These are phyloP conservation scores for Pelagia noctiluca DNA, from an alignment of 30 jellyfish, hydroid and myxozoan species.

Conservation along the genomic window DNA sequence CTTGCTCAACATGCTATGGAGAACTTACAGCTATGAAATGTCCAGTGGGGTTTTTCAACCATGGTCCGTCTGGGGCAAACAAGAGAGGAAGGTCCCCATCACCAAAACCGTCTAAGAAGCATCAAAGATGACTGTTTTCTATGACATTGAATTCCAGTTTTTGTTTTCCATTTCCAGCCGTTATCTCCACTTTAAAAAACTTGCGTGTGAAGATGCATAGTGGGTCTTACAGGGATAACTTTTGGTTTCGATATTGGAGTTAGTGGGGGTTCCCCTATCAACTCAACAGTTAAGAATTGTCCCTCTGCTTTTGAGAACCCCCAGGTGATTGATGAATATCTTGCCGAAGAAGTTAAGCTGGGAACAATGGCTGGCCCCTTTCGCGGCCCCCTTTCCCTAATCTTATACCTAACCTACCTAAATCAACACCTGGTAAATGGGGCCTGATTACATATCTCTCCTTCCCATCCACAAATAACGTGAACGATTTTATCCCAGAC, in stretches of 20 bases:
- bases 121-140: neutral
- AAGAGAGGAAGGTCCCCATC: neutral
- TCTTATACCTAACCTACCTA: slow-evolving; percentile 57
- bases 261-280: slow-evolving; percentile 1
- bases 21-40: neutral
- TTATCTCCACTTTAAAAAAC: neutral
- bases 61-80: neutral
- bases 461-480: slow-evolving; percentile 58
- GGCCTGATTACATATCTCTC: slow-evolving; percentile 76
- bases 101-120: neutral
- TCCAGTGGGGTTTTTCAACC: neutral
- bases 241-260: slow-evolving; percentile 20
- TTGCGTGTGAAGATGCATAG: neutral
- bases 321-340: slow-evolving; percentile 40
- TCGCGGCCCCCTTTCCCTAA: slow-evolving; percentile 38
- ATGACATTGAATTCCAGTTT: neutral
- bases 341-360: slow-evolving; percentile 36
- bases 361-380: slow-evolving; percentile 84
- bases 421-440: slow-evolving; percentile 76
- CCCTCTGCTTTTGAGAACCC: slow-evolving; percentile 64
- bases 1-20: neutral
- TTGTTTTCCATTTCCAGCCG: neutral
- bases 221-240: slow-evolving; percentile 19
- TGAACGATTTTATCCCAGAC: slow-evolving; percentile 56
- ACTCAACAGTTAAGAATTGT: slow-evolving; percentile 39